Evolutionary conservation across 1,140 invertebrate species (phyloP).

Genomic region (Aphelenchoides fujianensis): DNA sequence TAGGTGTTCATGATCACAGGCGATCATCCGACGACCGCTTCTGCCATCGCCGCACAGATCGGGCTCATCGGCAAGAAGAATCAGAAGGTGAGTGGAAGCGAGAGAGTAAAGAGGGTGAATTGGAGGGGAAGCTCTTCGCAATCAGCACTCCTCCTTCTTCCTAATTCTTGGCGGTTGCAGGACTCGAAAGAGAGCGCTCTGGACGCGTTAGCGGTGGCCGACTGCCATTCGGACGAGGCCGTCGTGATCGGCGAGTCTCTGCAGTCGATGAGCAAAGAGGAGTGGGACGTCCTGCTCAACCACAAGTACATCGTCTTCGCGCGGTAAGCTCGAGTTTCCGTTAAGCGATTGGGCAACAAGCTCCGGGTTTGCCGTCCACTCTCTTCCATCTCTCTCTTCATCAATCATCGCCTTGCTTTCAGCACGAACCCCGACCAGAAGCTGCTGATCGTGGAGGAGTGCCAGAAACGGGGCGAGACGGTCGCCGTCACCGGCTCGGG

Average conservation of each 20-base stretch:
- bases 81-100: too few species aligned
- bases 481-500: conserved; percentile 62
- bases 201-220: too few species aligned
- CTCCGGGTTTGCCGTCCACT: too few species aligned
- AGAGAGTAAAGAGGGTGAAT: too few species aligned
- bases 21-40: conserved; percentile 47
- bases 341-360: too few species aligned
- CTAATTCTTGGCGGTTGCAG: too few species aligned
- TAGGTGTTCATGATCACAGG: conserved; percentile 50
- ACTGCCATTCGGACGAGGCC: too few species aligned
- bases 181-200: conserved; percentile 45
- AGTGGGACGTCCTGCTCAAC: conserved; percentile 62
- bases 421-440: conserved; percentile 66
- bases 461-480: conserved; percentile 61
- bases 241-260: conserved; percentile 44
- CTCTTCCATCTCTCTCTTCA: too few species aligned
- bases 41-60: conserved; percentile 44
- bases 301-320: conserved; percentile 66
- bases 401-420: conserved; percentile 15
- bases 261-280: conserved; percentile 28
- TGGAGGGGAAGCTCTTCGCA: too few species aligned
- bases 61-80: conserved; percentile 35
- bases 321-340: conserved; percentile 27
- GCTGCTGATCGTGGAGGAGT: conserved; percentile 66
- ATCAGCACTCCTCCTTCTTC: too few species aligned